Evolutionary conservation across 2,113 vertebrate genomes (phyloP), one percentile per base, ranked within the genome.

Genomic region (Hippocampus guttulatus): DNA sequence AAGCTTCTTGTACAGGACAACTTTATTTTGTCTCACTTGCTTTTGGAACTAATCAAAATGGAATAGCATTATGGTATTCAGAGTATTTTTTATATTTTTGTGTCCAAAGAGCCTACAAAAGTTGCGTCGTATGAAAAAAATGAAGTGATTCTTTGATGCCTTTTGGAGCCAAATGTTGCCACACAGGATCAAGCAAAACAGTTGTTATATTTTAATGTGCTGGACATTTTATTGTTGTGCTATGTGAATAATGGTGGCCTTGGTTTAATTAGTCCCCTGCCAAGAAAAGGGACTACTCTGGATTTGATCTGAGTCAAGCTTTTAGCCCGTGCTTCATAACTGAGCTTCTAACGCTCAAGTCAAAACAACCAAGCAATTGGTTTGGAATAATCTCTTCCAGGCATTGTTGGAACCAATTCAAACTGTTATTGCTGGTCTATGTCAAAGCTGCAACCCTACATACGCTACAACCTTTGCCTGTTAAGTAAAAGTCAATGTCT

Each of bases 1-100:
- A 87, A 86, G 82, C 84, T 90, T 91, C 77, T 82, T 83, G 74
- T 87, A 90, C 76, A 88, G 79, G 79, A 77, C 77, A 82, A 83
- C 69, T 88, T 75, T 77, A 61, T 73, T 82, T 87, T 75, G 68
- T 88, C 81, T 84, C 77, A 45, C 73, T 85, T 51, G 81, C 81
- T 86, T 69, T 81, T 85, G 74, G 75, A 70, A 78, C 75, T 80
- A 75, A 82, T 79, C 58, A 68, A 30, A 76, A 82, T 81, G 64
- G 62, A 82, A 69, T 64, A 79, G 67, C 75, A 40, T 76, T 77
- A 51, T 81, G 68, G 74, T 81, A 75, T 81, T 79, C 69, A 83
- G 76, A 86, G 76, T 83, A 85, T 80, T 88, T 88, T 88, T 88
- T 73, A 62, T 86, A 64, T 81, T 77, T 82, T 81, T 69, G 70